Evolutionary conservation across 2,797 vertebrate genomes (phyloP), one percentile per base, ranked within the genome.

Genomic region (Pangasius macronema): DNA sequence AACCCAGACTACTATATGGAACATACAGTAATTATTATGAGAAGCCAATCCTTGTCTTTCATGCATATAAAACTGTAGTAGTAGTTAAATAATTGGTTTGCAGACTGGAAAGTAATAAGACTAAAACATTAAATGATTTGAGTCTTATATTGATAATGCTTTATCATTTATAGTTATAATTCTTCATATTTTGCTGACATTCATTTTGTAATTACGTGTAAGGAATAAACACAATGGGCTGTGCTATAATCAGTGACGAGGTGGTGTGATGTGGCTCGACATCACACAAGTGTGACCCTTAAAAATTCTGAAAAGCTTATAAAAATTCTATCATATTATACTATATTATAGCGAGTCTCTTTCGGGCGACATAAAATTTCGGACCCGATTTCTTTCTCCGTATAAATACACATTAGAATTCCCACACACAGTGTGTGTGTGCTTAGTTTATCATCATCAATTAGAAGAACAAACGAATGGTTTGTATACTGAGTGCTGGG

Each of bases 401-500:
- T n/a, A n/a, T n/a, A n/a, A n/a, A n/a, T n/a, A n/a, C n/a, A n/a
- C n/a, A n/a, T n/a, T n/a, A n/a, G n/a, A n/a, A n/a, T n/a, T n/a
- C n/a, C n/a, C n/a, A n/a, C n/a, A n/a, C n/a, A n/a, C n/a, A n/a
- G 33, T 67, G 46, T 46, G 51, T 16, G 27, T 7, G 27, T 49
- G 36, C 39, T 83, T 55, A 53, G n/a, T 59, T 53, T 33, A 70
- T 70, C 36, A 68, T 65, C 30, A 8, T 80, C 51, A n/a, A 10
- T 82, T 75, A 63, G 79, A 73, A 51, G 36, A 61, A 73, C 67
- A 61, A 33, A 61, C 16, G 20, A 39, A 67, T 42, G 4, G 75
- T 51, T 49, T 72, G 65, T 27, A 75, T 75, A 70, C 70, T 3
- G 22, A 88, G 55, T 49, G 75, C 59, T 75, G 36, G 42, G 55